Base-by-base conservation (phyloP, 2,797 vertebrate genomes). In the Enoplosus armatus region DNA sequence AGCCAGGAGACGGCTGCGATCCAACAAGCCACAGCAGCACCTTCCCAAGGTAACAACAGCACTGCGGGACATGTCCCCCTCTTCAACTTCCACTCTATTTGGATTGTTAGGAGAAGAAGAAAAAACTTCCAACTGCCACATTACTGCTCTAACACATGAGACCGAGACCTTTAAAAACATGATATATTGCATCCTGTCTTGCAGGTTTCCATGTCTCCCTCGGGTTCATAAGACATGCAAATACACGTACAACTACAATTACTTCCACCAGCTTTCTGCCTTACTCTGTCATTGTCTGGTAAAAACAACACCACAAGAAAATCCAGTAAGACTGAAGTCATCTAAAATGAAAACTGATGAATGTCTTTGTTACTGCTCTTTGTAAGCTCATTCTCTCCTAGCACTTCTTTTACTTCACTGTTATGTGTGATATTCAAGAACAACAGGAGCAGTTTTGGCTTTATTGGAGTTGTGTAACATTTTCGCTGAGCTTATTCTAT, bases 31-130 rank as follows among this genome's bases (percentile, higher is more conserved):
- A 85, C 89, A 29, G 87, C 92, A 41, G 84, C 91, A 79, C 79
- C 88, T n/a, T 87, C 92, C 59, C 86, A 93, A 93, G 94, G 95
- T 96, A 94, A 83, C 33, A 22, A 29, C 43, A 43, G 16, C 27
- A 4, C 45, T 1, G 33, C 48, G 68, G 22, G 71, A 51, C 41
- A 27, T 2, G 39, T 15, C 24, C 27, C 22, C 48, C 2, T 37
- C 37, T 62, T 65, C 48, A 26, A 8, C 60, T 26, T 41, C 7
- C 22, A 5, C 61, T 70, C 2, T 4, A 12, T 63, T 35, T 58
- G 24, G 63, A 58, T 24, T 47, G 64, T 65, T 35, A 1, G 15
- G 12, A 39, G 5, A 15, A 27, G 10, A 2, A 8, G 5, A 41
- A 20, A 51, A 77, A 45, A 11, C 31, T 31, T 47, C 0, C 39